Evolutionary conservation across 2,888 invertebrate genomes (phyloP).

Genomic region (Drosophila pseudotalamancana): DNA sequence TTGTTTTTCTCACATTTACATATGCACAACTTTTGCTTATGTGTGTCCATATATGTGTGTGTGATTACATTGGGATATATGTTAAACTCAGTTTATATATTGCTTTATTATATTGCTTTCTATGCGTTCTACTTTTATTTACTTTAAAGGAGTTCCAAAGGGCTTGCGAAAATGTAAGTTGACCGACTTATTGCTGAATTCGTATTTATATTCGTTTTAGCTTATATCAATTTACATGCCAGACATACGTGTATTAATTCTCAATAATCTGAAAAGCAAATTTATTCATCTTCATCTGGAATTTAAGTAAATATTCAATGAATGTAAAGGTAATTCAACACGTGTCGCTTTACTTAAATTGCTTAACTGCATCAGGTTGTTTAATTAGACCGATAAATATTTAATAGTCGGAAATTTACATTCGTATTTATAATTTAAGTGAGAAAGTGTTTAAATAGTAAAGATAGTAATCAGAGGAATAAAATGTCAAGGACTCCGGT

Average conservation of each 20-base stretch:
- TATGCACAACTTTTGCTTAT: slow-evolving; percentile 26
- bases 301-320: not conserved
- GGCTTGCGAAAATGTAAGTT: not conserved
- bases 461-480: too few species aligned
- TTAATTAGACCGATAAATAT: too few species aligned
- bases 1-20: slow-evolving; percentile 73
- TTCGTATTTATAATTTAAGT: too few species aligned
- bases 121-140: slow-evolving; percentile 6
- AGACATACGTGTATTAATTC: not conserved
- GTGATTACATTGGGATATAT: not conserved
- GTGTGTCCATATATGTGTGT: slow-evolving; percentile 2
- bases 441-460: too few species aligned
- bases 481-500: too few species aligned
- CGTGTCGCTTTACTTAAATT: too few species aligned
- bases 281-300: not conserved
- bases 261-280: not conserved
- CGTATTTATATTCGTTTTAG: slow-evolving; percentile 20
- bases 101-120: slow-evolving; percentile 36
- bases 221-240: too few species aligned
- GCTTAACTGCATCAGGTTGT: too few species aligned
- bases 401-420: too few species aligned
- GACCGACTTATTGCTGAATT: slow-evolving; percentile 7
- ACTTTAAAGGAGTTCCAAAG: slow-evolving; percentile 8
- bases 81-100: too few species aligned
- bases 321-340: not conserved